Base-by-base conservation (phyloP, 1,140 invertebrate genomes). In the Batillaria attramentaria region DNA sequence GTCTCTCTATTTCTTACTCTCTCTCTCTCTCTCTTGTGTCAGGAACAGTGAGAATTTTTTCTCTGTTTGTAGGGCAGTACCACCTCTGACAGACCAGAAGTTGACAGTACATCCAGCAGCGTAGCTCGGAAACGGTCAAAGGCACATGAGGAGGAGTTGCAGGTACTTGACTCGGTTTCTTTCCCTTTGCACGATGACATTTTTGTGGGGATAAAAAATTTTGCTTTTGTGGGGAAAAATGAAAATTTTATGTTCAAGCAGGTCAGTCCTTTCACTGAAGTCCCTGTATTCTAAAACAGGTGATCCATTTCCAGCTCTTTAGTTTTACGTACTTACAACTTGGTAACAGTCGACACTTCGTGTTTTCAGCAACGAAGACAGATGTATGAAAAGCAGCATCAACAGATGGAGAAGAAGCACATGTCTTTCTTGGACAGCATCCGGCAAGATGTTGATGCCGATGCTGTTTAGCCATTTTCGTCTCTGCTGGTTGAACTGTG, bases 371-470 rank as follows among this genome's bases (percentile, higher is more conserved):
- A 87, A 78, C 87, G 85, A 65, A 82, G 77, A 46, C 66, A 81
- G 33, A 4, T 86, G 16, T 89, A 88, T 70, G 83, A 87, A 57
- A 80, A 87, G 65, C 85, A 87, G 41, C 85, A 89, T 54, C 66
- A 82, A 18, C 78, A 83, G 42, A 87, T 87, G 86, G 84, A 85
- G 33, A 33, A 80, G 35, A 84, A 76, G 35, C 81, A 84, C 4
- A 81, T 83, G 16, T 87, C 85, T 16, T 89, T 88, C 39, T 77
- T 89, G 33, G 88, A 89, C 81, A 87, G 83, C 75, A 87, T 89
- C 60, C 76, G 87, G 28, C 81, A 86, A 33, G 86, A 89, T 68
- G 39, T 79, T 2, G 81, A 79, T 16, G 46, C 72, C 16, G 78
- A 79, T 35, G 72, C n/a, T 39, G 24, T n/a, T 50, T 50, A 13